Evolutionary conservation across 1,140 invertebrate genomes (phyloP).

Genomic region (Globodera ellingtonae): DNA sequence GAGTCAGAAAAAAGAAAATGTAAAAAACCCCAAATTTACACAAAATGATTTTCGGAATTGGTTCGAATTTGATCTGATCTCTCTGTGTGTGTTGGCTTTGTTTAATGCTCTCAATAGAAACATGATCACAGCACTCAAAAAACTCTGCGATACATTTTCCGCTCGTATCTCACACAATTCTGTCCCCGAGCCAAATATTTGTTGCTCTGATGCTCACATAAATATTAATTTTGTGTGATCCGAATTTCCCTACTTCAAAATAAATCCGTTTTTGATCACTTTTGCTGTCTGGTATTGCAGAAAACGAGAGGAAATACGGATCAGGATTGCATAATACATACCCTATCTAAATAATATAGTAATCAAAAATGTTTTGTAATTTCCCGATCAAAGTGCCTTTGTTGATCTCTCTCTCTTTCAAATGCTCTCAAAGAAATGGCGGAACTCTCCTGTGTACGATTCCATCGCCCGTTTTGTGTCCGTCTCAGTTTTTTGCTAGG

Average conservation of each 20-base stretch:
- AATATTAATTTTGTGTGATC: not conserved
- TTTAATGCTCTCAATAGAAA: not conserved
- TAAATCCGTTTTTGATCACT: not conserved
- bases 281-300: not conserved
- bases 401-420: slow-evolving; percentile 26
- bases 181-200: not conserved
- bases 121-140: not conserved
- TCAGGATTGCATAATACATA: not conserved
- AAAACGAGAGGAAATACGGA: not conserved
- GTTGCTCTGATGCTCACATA: not conserved
- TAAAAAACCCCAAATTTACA: not conserved
- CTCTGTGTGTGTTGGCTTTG: not conserved
- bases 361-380: slow-evolving; percentile 21
- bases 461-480: not conserved
- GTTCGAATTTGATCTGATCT: not conserved
- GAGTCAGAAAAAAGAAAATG: not conserved
- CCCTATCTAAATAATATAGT: not conserved
- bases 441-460: not conserved
- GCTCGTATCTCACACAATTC: not conserved
- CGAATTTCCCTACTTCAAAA: not conserved
- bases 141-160: slow-evolving; percentile 11
- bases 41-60: too few relatives aligned
- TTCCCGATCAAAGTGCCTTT: slow-evolving; percentile 29
- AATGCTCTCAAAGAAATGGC: slow-evolving; percentile 1
- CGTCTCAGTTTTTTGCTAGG: slow-evolving; percentile 11